phyloP scores from a whole-genome alignment of 1,140 invertebrate species.

The Cotesia vestalis region DNA sequence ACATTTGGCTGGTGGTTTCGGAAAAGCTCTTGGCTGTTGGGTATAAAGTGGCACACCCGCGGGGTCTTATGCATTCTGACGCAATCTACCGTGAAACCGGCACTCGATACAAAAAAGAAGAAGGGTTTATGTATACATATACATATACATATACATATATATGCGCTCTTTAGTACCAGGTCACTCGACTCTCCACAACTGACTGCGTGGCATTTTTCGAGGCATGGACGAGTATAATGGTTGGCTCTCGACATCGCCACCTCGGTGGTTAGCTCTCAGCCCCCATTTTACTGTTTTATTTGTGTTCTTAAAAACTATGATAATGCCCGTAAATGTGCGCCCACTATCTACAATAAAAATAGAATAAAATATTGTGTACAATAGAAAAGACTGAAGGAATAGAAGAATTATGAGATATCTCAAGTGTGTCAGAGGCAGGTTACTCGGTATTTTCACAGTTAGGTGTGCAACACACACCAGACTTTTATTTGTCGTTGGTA shows the following conservation, averaged over 20 bases:
- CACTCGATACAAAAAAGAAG: slow-evolving; percentile 19
- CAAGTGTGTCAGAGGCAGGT: slow-evolving; percentile 20
- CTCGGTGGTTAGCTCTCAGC: background rate
- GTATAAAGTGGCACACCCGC: slow-evolving; percentile 17
- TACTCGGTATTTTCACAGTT: slow-evolving; percentile 7
- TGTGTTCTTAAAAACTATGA: too few species aligned
- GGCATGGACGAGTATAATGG: slow-evolving; percentile 9
- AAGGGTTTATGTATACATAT: background rate
- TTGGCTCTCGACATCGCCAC: slow-evolving; percentile 7
- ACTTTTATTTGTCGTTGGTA: slow-evolving; percentile 45
- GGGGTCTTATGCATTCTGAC: slow-evolving; percentile 29
- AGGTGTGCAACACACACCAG: slow-evolving; percentile 6
- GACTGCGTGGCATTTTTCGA: slow-evolving; percentile 14
- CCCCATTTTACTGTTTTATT: too few species aligned
- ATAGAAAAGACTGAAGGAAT: background rate
- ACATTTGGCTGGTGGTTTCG: slow-evolving; percentile 41
- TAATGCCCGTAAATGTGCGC: background rate
- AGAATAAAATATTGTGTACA: background rate
- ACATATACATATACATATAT: too few species aligned
- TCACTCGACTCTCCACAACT: slow-evolving; percentile 24
- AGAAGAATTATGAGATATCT: slow-evolving; percentile 9
- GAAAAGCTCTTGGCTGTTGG: slow-evolving; percentile 22
- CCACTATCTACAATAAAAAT: background rate
- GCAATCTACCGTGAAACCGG: slow-evolving; percentile 51
- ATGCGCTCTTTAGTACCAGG: background rate